These are phyloP conservation scores for Fragum whitleyi DNA, from an alignment of 2,888 invertebrate genomes.

Conservation along the genomic window DNA sequence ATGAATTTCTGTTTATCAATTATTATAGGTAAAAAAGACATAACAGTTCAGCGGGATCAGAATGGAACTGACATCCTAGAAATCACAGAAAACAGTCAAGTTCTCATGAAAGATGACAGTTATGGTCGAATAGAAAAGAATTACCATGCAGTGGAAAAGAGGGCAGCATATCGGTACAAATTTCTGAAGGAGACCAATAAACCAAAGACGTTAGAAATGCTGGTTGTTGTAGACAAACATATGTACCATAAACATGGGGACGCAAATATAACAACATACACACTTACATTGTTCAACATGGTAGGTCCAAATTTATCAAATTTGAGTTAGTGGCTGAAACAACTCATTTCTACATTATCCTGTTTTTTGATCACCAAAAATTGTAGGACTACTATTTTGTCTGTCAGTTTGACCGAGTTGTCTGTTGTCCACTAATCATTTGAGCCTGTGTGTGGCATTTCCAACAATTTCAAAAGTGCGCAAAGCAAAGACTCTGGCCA, in stretches of 20 bases:
- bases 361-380: no score
- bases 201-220: slow-evolving; percentile 78
- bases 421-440: no score
- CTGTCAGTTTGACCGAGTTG: no score
- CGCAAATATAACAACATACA: slow-evolving; percentile 82
- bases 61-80: slow-evolving; percentile 45
- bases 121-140: slow-evolving; percentile 38
- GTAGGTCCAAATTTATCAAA: slow-evolving; percentile 61
- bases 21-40: slow-evolving; percentile 46
- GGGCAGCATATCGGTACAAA: slow-evolving; percentile 60
- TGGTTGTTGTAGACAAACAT: slow-evolving; percentile 82
- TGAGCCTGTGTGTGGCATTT: no score
- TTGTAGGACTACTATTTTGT: no score
- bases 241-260: slow-evolving; percentile 81
- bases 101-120: slow-evolving; percentile 33
- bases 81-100: slow-evolving; percentile 44
- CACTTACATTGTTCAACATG: slow-evolving; percentile 83
- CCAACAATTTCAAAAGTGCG: no score
- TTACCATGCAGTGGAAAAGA: slow-evolving; percentile 52
- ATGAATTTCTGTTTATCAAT: background rate
- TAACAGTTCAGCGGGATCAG: slow-evolving; percentile 38
- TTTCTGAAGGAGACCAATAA: slow-evolving; percentile 51
- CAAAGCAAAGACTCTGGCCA: no score
- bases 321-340: no score
- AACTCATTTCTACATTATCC: no score